Percentiles rank a stretch among this genome's conserved stretches.
Evolutionary conservation across 1,140 invertebrate genomes (phyloP).

Genomic region (Drosophila serrata): DNA sequence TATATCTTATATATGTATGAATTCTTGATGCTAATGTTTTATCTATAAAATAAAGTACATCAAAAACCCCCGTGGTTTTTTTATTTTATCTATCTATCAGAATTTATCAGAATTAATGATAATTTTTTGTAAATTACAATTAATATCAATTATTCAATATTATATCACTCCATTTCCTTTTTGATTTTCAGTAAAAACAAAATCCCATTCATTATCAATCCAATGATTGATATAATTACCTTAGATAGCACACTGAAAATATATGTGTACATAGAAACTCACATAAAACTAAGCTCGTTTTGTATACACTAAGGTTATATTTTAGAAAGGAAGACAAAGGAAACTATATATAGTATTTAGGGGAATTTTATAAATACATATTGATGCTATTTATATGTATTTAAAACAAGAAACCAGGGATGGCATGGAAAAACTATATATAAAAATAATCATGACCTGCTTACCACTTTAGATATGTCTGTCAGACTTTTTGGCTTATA

Average conservation of each 20-base stretch:
- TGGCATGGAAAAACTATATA: constrained; percentile 11
- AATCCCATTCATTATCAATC: constrained; percentile 9
- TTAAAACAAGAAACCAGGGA: constrained; percentile 9
- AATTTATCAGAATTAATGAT: neutral
- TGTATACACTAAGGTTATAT: neutral
- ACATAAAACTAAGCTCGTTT: constrained; percentile 9
- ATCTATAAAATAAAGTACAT: no score
- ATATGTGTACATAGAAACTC: constrained; percentile 6
- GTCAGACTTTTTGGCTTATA: constrained; percentile 9
- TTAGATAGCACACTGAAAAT: neutral
- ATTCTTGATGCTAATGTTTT: no score
- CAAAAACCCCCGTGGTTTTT: no score
- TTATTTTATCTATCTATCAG: neutral
- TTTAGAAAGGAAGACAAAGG: constrained; percentile 10
- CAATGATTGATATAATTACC: constrained; percentile 16
- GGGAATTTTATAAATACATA: constrained; percentile 11
- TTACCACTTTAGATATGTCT: constrained; percentile 31
- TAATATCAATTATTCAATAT: constrained; percentile 11
- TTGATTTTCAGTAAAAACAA: neutral
- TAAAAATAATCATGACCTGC: constrained; percentile 23
- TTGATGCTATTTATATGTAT: neutral
- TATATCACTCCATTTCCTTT: neutral
- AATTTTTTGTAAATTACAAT: neutral
- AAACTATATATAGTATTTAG: neutral
- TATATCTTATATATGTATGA: no score